A percentile compares a stretch with the other conserved stretches of the same genome.
Evolutionary conservation across 2,113 vertebrate species (phyloP).

Genomic region (Hydrochoerus hydrochaeris): DNA sequence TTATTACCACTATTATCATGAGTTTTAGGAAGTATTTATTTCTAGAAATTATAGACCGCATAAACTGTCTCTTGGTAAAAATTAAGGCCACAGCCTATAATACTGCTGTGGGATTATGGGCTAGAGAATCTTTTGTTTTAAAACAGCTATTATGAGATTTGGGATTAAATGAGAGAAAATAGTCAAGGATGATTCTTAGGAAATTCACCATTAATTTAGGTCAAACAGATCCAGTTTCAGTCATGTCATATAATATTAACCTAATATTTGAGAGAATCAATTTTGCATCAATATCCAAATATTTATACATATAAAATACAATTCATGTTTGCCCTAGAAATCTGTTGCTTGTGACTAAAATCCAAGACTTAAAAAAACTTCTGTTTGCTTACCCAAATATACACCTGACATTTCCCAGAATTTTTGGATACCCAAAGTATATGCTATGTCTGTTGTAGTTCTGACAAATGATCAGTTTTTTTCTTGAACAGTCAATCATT

Average conservation of each 20-base stretch:
- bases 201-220: not conserved
- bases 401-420: not conserved
- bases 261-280: not conserved
- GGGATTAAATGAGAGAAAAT: slow-evolving; percentile 37
- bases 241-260: not conserved
- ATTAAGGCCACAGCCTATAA: not conserved
- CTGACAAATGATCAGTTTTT: slow-evolving; percentile 13
- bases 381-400: slow-evolving; percentile 4
- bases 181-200: slow-evolving; percentile 11
- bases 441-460: not conserved
- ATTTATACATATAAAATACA: not conserved
- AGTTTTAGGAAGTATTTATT: slow-evolving; percentile 33
- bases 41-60: slow-evolving; percentile 32
- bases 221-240: not conserved
- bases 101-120: not conserved
- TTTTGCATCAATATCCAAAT: not conserved
- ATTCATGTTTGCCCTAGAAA: not conserved
- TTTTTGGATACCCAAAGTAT: not conserved
- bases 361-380: not conserved
- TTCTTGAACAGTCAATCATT: slow-evolving; percentile 21
- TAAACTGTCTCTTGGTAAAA: slow-evolving; percentile 48
- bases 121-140: slow-evolving; percentile 36
- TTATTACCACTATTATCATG: not conserved
- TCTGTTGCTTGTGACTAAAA: not conserved
- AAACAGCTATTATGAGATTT: slow-evolving; percentile 16